phyloP scores from a whole-genome alignment of 1,140 invertebrate genomes.

The Lepidurus couesii region DNA sequence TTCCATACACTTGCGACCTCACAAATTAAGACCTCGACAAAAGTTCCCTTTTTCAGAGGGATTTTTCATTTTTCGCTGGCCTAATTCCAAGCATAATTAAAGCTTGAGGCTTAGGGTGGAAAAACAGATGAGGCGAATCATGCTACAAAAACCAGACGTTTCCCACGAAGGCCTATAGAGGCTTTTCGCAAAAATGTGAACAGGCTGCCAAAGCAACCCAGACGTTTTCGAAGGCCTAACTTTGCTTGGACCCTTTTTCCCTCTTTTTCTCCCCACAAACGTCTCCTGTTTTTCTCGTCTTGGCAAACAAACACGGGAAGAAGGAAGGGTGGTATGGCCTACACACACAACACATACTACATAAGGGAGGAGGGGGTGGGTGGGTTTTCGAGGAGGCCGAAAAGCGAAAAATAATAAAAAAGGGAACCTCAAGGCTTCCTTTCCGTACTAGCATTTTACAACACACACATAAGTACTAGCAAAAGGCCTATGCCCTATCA shows the following conservation, averaged over 20 bases:
- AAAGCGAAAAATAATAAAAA: constrained; percentile 20
- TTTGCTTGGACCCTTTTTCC: constrained; percentile 8
- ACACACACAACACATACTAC: constrained; percentile 9
- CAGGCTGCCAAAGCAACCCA: neutral
- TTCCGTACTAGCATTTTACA: constrained; percentile 6
- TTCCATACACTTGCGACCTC: too few species aligned
- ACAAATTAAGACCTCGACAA: too few species aligned
- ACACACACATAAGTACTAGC: neutral
- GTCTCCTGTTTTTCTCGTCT: constrained; percentile 21
- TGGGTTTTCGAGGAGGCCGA: neutral
- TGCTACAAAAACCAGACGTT: neutral
- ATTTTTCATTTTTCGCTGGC: too few species aligned
- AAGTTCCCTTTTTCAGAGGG: too few species aligned
- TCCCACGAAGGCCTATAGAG: neutral
- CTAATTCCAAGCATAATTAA: neutral
- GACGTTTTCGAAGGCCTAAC: neutral
- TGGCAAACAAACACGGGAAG: constrained; percentile 17
- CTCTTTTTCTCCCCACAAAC: neutral
- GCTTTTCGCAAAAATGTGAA: constrained; percentile 19
- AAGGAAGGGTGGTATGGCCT: neutral
- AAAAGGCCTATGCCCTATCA: neutral
- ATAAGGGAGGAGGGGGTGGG: neutral
- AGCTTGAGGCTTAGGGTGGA: neutral
- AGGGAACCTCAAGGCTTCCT: constrained; percentile 5
- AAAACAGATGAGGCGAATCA: neutral